Conservation (phyloP, 2,888 invertebrate species). For the Eumacrocentrus americanus region DNA sequence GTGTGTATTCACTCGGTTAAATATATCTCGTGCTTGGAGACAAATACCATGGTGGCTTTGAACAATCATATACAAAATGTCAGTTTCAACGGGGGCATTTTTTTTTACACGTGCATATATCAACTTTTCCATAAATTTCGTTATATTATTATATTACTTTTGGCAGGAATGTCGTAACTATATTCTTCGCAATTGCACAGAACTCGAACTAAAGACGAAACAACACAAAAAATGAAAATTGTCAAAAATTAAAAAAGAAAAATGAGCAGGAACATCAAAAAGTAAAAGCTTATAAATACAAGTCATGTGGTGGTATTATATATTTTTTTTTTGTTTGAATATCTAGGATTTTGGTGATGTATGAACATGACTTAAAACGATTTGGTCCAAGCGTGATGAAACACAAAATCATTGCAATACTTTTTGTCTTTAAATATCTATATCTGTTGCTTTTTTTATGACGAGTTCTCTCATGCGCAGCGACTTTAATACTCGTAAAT, state of each 20-base stretch:
- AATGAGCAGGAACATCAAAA: background rate
- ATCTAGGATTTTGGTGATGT: constrained; percentile 19
- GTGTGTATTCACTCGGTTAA: too few relatives aligned
- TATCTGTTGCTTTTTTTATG: constrained; percentile 36
- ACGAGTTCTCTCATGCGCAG: constrained; percentile 31
- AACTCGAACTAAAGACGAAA: constrained; percentile 28
- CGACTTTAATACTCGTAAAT: constrained; percentile 30
- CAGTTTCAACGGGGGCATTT: constrained; percentile 17
- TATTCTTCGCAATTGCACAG: constrained; percentile 38
- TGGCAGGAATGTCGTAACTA: constrained; percentile 60
- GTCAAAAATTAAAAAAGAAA: constrained; percentile 3
- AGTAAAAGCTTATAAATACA: constrained; percentile 4
- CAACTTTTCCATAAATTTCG: constrained; percentile 49
- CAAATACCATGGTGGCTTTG: background rate
- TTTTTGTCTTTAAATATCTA: constrained; percentile 33
- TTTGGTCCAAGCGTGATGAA: constrained; percentile 25
- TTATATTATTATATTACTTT: constrained; percentile 56
- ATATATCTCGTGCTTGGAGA: constrained; percentile 4
- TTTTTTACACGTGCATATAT: constrained; percentile 27
- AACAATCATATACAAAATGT: constrained; percentile 6
- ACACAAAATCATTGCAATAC: constrained; percentile 9
- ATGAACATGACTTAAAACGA: constrained; percentile 12
- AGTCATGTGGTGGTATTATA: background rate
- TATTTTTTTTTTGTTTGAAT: constrained; percentile 12
- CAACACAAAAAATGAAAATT: constrained; percentile 1